phyloP scores from a whole-genome alignment of 92 coral and sea anemone species.

The Hydrozoanthus gracilis region DNA sequence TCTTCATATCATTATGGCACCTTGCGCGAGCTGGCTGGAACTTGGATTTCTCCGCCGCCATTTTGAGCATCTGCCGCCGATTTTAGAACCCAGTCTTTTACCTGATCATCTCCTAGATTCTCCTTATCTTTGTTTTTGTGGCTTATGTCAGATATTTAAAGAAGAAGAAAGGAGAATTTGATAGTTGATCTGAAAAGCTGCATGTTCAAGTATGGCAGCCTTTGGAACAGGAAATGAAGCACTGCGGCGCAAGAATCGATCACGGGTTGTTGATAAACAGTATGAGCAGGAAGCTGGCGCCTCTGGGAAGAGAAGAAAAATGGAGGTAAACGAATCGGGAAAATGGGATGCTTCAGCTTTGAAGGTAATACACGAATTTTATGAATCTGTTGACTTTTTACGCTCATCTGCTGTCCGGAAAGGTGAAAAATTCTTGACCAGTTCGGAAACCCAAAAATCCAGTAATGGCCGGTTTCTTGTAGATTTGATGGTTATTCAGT shows the following conservation, averaged over 20 bases:
- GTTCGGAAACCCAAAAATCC: not conserved
- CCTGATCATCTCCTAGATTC: constrained; percentile 20
- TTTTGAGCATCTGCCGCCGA: not conserved
- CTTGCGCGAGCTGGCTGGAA: not conserved
- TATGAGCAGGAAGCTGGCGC: constrained; percentile 44
- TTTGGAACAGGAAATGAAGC: constrained; percentile 63
- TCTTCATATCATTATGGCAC: not conserved
- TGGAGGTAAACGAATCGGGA: constrained; percentile 77
- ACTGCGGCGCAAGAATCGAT: constrained; percentile 23
- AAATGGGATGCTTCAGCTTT: constrained; percentile 95
- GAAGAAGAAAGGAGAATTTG: constrained; percentile 29
- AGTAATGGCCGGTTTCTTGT: not conserved
- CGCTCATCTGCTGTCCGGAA: not conserved
- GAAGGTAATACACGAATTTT: constrained; percentile 60
- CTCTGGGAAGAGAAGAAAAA: constrained; percentile 61
- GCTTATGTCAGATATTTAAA: not conserved
- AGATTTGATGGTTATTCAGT: not conserved
- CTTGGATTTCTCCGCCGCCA: constrained; percentile 13
- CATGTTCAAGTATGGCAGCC: constrained; percentile 74
- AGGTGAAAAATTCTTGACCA: not conserved
- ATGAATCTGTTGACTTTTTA: not conserved
- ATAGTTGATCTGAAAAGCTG: not conserved
- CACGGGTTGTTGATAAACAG: constrained; percentile 46
- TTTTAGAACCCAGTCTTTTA: constrained; percentile 37
- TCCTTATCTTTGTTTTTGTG: not conserved